A percentile compares a stretch with the other conserved stretches of the same genome.
Conservation (phyloP, 30 jellyfish, hydroid and myxozoan species). For the Aurelia coerulea region DNA sequence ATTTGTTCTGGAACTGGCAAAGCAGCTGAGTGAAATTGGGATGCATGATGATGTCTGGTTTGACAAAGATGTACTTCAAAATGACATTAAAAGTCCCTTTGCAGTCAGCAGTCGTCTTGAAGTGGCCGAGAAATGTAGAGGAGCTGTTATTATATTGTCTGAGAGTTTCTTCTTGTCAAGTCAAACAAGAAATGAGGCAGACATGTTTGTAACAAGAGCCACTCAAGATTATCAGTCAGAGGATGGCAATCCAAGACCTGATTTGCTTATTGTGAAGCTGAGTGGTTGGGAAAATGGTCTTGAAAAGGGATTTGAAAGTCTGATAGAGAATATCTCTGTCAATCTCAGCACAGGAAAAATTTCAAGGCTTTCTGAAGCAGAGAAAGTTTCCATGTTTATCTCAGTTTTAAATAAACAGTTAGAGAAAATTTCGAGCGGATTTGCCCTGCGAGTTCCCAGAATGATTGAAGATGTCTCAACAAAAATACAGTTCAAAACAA, state of each 20-base stretch:
- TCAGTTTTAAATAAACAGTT: constrained; percentile 31
- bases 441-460: constrained; percentile 37
- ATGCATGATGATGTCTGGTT: constrained; percentile 62
- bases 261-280: constrained; percentile 3
- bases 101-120: constrained; percentile 45
- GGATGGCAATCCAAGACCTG: not conserved
- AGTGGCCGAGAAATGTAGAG: constrained; percentile 61
- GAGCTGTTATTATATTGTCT: constrained; percentile 57
- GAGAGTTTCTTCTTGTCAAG: constrained; percentile 24
- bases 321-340: constrained; percentile 19
- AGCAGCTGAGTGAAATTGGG: constrained; percentile 61
- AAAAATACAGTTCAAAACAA: not conserved
- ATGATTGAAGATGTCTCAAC: constrained; percentile 1
- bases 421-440: constrained; percentile 41
- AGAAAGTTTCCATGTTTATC: constrained; percentile 57
- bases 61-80: constrained; percentile 57
- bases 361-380: constrained; percentile 65
- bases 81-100: constrained; percentile 45
- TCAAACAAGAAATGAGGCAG: constrained; percentile 67
- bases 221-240: not conserved
- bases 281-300: constrained; percentile 12
- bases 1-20: constrained; percentile 54
- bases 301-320: constrained; percentile 15
- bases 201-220: constrained; percentile 15
- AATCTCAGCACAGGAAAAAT: constrained; percentile 46